Evolutionary conservation across 1,140 invertebrate genomes (phyloP), one percentile per base, ranked within the genome.

Genomic region (Phocides pigmalion): DNA sequence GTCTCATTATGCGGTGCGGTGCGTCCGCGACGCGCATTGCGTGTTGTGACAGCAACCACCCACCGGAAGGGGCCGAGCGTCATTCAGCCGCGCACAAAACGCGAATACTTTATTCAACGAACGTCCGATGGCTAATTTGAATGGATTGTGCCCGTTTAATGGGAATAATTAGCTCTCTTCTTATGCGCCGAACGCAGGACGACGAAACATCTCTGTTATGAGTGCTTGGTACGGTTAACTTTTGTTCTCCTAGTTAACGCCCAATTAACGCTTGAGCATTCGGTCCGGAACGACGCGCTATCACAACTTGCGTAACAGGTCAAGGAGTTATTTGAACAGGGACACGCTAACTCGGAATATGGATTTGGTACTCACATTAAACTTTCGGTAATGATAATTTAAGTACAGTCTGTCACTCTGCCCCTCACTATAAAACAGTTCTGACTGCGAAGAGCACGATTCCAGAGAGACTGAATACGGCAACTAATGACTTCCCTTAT

Each of bases 31-130:
- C 84, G 87, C 87, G 86, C 83, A 83, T 81, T 85, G 81, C 87
- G 77, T 91, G 89, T 90, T 90, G 86, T 90, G 87, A 90, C 87
- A 89, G 86, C 84, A 89, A 79, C 86, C 87, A 90, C 89, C 89
- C 89, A 91, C 87, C 89, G 89, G 89, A 91, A 91, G 86, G 72
- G 81, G 81, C 83, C 87, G 76, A 82, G 83, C 83, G 83, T 90
- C 87, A 89, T 91, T 91, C 87, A 91, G 79, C 68, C 79, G 74
- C 73, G 67, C 79, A 90, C 86, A 90, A 89, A 88, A 88, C 85
- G 88, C 86, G 81, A 90, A 87, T 87, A 80, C 78, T 84, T 87
- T 84, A 89, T 90, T 90, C 85, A 86, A 79, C 73, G 74, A 64
- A 83, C 81, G 72, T 84, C 81, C 76, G 73, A 87, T 86, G 79